A percentile compares a stretch with the other conserved stretches of the same genome.
phyloP scores from a whole-genome alignment of 2,113 vertebrate species.

The Puntigrus tetrazona region DNA sequence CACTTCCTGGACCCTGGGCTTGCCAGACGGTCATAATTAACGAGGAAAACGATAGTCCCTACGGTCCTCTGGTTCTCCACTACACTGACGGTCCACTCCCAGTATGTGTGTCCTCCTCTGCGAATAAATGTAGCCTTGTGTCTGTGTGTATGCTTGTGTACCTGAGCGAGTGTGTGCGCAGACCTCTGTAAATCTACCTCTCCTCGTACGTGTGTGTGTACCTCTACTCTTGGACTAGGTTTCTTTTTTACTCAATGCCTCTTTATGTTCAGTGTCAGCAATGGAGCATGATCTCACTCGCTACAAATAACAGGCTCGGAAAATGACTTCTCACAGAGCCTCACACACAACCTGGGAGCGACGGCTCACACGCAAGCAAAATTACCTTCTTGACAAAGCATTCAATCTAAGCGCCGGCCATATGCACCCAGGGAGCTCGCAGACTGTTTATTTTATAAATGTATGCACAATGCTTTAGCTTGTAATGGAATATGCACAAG shows the following conservation, averaged over 20 bases:
- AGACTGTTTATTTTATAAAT: constrained; percentile 49
- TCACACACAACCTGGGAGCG: constrained; percentile 51
- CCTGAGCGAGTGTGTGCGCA: constrained; percentile 41
- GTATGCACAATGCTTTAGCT: constrained; percentile 35
- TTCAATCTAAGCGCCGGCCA: constrained; percentile 47
- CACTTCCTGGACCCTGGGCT: constrained; percentile 77
- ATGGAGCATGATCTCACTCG: constrained; percentile 75
- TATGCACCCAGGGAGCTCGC: constrained; percentile 45
- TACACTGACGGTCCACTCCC: constrained; percentile 69
- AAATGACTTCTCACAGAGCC: constrained; percentile 51
- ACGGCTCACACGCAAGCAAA: constrained; percentile 58
- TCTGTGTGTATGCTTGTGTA: constrained; percentile 19
- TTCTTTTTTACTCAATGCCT: constrained; percentile 74
- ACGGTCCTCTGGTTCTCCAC: constrained; percentile 73
- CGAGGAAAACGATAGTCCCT: constrained; percentile 79
- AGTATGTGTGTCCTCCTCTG: constrained; percentile 46
- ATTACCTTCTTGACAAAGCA: constrained; percentile 53
- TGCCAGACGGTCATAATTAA: constrained; percentile 83
- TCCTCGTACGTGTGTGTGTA: constrained; percentile 62
- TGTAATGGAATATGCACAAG: constrained; percentile 3
- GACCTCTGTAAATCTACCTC: constrained; percentile 49
- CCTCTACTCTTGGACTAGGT: constrained; percentile 73
- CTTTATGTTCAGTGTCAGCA: constrained; percentile 76
- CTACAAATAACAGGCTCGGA: constrained; percentile 71
- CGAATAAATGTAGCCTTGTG: constrained; percentile 53